Base-by-base conservation (phyloP, 2,797 vertebrate genomes). In the Odontamblyopus rebecca region DNA sequence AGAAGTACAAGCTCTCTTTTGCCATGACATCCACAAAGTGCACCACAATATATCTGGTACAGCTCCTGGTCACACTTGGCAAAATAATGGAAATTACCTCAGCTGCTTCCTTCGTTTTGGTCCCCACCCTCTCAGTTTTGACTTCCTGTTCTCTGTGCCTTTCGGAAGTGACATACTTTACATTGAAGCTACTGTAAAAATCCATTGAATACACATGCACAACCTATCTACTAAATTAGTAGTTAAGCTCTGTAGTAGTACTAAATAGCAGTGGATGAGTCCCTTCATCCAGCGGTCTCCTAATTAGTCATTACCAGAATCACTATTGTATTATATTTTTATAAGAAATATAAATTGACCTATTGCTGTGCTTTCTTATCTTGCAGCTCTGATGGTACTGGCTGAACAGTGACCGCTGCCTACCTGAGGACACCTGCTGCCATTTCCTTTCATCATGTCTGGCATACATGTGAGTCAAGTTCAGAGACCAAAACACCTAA, bases 361-460 rank as follows among this genome's bases (percentile, higher is more conserved):
- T 63, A 5, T 67, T 3, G 3, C 26, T 70, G 5, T 61, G 1
- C 3, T 75, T 29, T 48, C 8, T 35, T 44, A 11, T 70, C 11
- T 81, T 83, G 0, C 89, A 94, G 93, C 88, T 94, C 93, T 94
- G 88, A 95, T 95, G 94, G 83, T 93, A 87, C 86, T 71, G 82
- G 80, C 82, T 93, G 85, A 90, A 82, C 88, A 90, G 81, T 93
- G 90, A 94, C 87, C 83, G 77, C 84, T 85, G 71, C 85, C 89
- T 83, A 79, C 85, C 82, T 77, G 87, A 92, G 92, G 93, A 93
- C 87, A 86, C 87, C 86, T 83, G 86, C 84, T 87, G 78, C 88
- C 84, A 85, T 73, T 71, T 82, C 84, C 89, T 86, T 81, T 88
- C 90, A 93, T 81, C 86, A 95, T 95, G 94, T 93, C 93, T 90